Base-by-base conservation (phyloP, 2,797 vertebrate genomes). In the Balearica regulorum region DNA sequence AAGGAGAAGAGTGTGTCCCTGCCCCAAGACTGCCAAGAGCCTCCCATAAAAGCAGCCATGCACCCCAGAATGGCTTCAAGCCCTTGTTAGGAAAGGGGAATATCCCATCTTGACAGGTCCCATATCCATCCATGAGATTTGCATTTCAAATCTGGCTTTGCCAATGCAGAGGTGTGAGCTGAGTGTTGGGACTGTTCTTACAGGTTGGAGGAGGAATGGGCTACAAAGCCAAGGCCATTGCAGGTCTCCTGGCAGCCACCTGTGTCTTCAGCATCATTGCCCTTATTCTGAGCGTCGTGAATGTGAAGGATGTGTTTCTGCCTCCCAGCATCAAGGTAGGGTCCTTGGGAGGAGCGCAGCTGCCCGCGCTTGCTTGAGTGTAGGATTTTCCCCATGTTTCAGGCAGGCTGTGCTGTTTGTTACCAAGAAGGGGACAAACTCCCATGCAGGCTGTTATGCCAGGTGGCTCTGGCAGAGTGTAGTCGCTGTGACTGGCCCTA, bases 391-490 rank as follows among this genome's bases (percentile, higher is more conserved):
- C 35, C n/a, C 0, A 5, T 16, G 33, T 60, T 92, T 81, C 61
- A 37, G 71, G 61, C 61, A 79, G 51, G 6, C 11, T 76, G 54
- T 53, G 54, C 43, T 60, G 24, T 72, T 80, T 82, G 55, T 57
- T 80, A 53, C 61, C 5, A 2, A 9, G 16, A 6, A 13, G 41
- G 62, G 61, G 16, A 80, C 55, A 81, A 62, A 22, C 6, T 13
- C n/a, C n/a, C 1, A 0, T 0, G 0, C n/a, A 37, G 55, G 21
- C 71, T 99, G 98, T 98, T 98, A 11, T 98, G 98, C 58, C 97
- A 98, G 2, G 98, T 98, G 68, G 98, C 31, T 98, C 98, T 19
- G 98, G 5, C 98, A 99, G 96, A 98, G 98, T 1, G 91, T 98
- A 31, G 90, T 98, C 95, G 13, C 48, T 29, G 29, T 58, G 68